A percentile compares a stretch with the other conserved stretches of the same genome.
phyloP scores from a whole-genome alignment of 2,888 invertebrate species.

The Drosophila gaucha region DNA sequence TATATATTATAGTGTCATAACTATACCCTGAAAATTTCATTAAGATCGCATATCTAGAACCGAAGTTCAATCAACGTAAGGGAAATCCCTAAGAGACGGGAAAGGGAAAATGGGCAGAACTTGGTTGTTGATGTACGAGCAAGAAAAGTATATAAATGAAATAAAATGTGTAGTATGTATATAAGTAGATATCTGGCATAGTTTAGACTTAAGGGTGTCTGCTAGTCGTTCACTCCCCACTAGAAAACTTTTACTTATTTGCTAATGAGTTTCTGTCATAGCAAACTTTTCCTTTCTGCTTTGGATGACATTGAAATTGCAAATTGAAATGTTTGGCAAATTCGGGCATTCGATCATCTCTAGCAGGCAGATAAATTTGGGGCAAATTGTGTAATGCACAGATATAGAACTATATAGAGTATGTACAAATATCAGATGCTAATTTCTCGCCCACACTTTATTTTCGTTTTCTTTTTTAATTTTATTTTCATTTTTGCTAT shows the following conservation, averaged over 20 bases:
- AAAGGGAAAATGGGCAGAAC: no score
- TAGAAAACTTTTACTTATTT: neutral
- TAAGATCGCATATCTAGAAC: no score
- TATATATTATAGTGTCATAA: no score
- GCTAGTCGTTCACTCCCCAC: neutral
- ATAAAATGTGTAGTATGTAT: no score
- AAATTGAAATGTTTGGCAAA: conserved; percentile 26
- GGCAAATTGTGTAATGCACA: conserved; percentile 57
- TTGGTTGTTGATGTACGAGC: no score
- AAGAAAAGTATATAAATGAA: no score
- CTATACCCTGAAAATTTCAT: no score
- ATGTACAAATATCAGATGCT: conserved; percentile 30
- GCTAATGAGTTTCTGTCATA: conserved; percentile 50
- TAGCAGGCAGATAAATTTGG: no score
- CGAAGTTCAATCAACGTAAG: no score
- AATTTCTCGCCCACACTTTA: conserved; percentile 53
- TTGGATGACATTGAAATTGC: conserved; percentile 61
- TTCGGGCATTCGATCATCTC: conserved; percentile 15
- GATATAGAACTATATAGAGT: conserved; percentile 30
- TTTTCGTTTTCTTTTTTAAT: neutral
- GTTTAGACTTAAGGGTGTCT: neutral
- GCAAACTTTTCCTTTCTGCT: conserved; percentile 46
- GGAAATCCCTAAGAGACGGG: no score
- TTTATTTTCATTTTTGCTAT: conserved; percentile 18
- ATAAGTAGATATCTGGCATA: no score